Evolutionary conservation across 1,140 invertebrate genomes (phyloP), one percentile per base, ranked within the genome.

Genomic region (Kradibia gibbosae): DNA sequence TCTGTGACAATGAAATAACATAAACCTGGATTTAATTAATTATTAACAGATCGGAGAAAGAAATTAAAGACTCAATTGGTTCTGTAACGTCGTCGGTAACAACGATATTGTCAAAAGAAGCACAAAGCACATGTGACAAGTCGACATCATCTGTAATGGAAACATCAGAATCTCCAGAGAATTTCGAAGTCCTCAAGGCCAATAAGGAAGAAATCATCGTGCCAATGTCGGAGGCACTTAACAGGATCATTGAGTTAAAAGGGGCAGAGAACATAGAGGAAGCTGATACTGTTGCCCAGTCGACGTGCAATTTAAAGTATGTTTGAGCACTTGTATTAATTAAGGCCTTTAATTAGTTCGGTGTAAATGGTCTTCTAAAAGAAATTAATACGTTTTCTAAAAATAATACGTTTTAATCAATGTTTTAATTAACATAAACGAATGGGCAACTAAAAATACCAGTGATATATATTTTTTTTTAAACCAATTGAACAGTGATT

Each of bases 151-250:
- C 55, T 0, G 13, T 53, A n/a, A 20, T n/a, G n/a, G 50, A 76
- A 39, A 3, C 22, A 31, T 22, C 11, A 1, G 17, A 31, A 48
- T 74, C 0, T 45, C 13, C 17, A 5, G 42, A 75, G 11, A 34
- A 53, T 5, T 48, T 53, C 22, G 48, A 76, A 50, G 62, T 20
- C 17, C 70, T 77, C 0, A 25, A 25, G 8, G 8, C 25, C 15
- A 55, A 34, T 13, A 70, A 83, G 31, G 71, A 72, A 20, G 80
- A 83, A 50, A 79, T 84, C 5, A 81, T 85, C 48, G 53, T 81
- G 25, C 85, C 85, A 11, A 83, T 84, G 11, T 48, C 74, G 2
- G 73, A 83, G 31, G 82, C 83, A 3, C 67, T 85, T 28, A 84
- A 84, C 36, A 67, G 78, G 25, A 85, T 85, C 39, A 83, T 25